Conservation (phyloP, 2,888 invertebrate genomes). For the Pecten maximus region DNA sequence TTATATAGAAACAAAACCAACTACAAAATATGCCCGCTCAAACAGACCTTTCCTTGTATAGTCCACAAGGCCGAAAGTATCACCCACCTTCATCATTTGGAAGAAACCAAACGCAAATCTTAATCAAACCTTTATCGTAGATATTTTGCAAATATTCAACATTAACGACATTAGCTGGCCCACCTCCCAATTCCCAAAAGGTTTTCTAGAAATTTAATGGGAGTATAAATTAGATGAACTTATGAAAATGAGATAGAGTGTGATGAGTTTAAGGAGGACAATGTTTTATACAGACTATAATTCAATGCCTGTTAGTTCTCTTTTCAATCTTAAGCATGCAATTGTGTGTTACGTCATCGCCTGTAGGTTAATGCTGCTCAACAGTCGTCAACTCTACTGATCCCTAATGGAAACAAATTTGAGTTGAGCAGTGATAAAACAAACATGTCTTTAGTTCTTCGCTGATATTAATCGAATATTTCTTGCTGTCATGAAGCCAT, state of each 20-base stretch:
- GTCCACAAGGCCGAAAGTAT: not conserved
- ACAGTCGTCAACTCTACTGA: not conserved
- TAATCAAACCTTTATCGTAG: not conserved
- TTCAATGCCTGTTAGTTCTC: slow-evolving; percentile 8
- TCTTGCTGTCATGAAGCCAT: not conserved
- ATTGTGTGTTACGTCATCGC: slow-evolving; percentile 3
- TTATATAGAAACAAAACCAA: not conserved
- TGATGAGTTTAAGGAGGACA: not conserved
- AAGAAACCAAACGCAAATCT: not conserved
- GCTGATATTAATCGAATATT: not conserved
- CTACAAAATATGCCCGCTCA: not conserved
- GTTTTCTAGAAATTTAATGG: not conserved
- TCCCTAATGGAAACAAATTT: not conserved
- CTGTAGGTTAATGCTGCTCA: slow-evolving; percentile 16
- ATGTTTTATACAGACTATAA: not conserved
- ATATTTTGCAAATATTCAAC: not conserved
- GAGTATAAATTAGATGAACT: not conserved
- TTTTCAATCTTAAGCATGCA: slow-evolving; percentile 30
- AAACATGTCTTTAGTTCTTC: not conserved
- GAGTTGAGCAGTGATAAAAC: not conserved
- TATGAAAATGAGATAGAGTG: not conserved
- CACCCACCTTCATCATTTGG: not conserved
- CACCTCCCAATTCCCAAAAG: not conserved
- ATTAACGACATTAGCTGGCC: not conserved
- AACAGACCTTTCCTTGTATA: not conserved